Conservation (phyloP, 2,888 invertebrate species). For the Plagodis pulveraria region DNA sequence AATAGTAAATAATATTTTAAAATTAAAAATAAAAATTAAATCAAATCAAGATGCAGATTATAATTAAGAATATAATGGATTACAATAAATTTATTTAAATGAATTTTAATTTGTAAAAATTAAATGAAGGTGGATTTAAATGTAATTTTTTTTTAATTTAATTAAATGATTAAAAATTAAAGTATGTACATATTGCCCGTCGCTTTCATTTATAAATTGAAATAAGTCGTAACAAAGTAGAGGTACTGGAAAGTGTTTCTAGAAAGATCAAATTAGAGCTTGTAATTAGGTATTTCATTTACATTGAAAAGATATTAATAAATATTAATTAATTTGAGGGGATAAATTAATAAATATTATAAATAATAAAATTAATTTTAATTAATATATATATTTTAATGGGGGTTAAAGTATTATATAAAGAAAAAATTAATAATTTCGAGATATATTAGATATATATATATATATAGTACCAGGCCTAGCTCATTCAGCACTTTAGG, state of each 20-base stretch:
- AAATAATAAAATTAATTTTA: constrained; percentile 80
- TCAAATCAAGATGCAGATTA: constrained; percentile 90
- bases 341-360: constrained; percentile 61
- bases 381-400: constrained; percentile 52
- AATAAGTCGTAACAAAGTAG: constrained; percentile 94
- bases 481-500: too few relatives aligned
- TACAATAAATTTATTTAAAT: too few relatives aligned
- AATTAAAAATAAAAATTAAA: constrained; percentile 69
- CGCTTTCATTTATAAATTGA: constrained; percentile 88
- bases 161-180: constrained; percentile 86
- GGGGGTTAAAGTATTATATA: constrained; percentile 76
- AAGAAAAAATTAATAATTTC: constrained; percentile 81
- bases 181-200: constrained; percentile 93
- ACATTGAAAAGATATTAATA: constrained; percentile 58
- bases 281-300: constrained; percentile 84
- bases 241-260: constrained; percentile 90
- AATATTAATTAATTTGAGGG: constrained; percentile 69
- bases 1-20: constrained; percentile 44
- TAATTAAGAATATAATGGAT: constrained; percentile 81
- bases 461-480: too few relatives aligned
- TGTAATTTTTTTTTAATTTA: constrained; percentile 53
- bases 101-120: too few relatives aligned
- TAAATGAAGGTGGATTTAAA: too few relatives aligned
- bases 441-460: too few relatives aligned
- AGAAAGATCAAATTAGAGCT: constrained; percentile 87